phyloP scores from a whole-genome alignment of 92 coral and sea anemone genomes.

The Actinernus sp. region DNA sequence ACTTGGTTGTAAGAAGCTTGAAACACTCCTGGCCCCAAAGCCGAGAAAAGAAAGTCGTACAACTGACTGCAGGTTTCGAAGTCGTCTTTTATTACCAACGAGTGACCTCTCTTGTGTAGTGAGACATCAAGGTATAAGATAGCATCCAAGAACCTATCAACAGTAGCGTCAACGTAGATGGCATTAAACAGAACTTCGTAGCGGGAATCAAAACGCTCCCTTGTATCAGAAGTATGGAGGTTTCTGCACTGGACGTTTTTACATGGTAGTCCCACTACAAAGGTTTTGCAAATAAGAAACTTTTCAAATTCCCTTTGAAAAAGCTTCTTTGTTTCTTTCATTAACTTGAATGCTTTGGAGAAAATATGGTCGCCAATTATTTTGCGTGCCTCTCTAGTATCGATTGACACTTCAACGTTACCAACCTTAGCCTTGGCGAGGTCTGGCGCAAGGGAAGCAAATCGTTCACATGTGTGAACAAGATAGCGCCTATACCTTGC shows the following conservation, averaged over 20 bases:
- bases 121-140: slow-evolving; percentile 17
- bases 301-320: too few relatives aligned
- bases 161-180: slow-evolving; percentile 56
- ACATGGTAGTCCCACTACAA: too few relatives aligned
- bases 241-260: slow-evolving; percentile 18
- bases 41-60: slow-evolving; percentile 40
- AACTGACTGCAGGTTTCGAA: slow-evolving; percentile 44
- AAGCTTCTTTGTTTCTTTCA: slow-evolving; percentile 6
- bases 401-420: slow-evolving; percentile 21
- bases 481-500: slow-evolving; percentile 5
- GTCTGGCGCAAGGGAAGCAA: slow-evolving; percentile 28
- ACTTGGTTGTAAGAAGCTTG: slow-evolving; percentile 10
- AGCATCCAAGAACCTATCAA: slow-evolving; percentile 16
- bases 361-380: slow-evolving; percentile 32
- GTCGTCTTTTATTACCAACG: slow-evolving; percentile 1
- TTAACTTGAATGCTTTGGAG: slow-evolving; percentile 11
- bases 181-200: slow-evolving; percentile 57
- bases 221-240: slow-evolving; percentile 18
- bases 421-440: not conserved
- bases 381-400: slow-evolving; percentile 39
- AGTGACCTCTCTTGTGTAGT: not conserved
- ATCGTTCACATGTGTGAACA: slow-evolving; percentile 23
- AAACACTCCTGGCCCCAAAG: slow-evolving; percentile 19
- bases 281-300: too few relatives aligned
- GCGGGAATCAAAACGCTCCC: slow-evolving; percentile 27